These are phyloP conservation scores for Girardia tigrina DNA, from an alignment of 2,888 invertebrate species.

Conservation along the genomic window DNA sequence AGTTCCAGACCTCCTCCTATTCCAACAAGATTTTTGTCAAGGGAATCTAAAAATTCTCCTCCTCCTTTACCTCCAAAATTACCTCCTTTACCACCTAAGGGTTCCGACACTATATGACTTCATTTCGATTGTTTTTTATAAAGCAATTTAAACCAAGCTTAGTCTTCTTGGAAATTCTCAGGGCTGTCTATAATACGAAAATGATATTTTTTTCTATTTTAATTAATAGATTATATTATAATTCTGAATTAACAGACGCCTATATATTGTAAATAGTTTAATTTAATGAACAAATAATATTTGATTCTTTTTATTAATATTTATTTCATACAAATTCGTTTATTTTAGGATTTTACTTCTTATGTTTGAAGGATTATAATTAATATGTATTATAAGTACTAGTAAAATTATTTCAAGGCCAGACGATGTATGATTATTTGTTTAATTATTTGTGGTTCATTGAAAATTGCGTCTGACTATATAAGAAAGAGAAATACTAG, in stretches of 20 bases:
- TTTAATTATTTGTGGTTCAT: too few species aligned
- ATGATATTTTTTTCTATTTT: background rate
- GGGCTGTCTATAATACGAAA: background rate
- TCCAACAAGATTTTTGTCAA: background rate
- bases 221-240: background rate
- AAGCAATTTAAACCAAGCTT: background rate
- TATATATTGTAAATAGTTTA: background rate
- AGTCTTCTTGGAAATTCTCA: background rate
- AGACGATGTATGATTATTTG: too few species aligned
- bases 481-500: too few species aligned
- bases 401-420: too few species aligned
- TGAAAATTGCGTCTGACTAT: too few species aligned
- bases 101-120: slow-evolving; percentile 3
- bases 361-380: too few species aligned
- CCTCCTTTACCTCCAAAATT: slow-evolving; percentile 9
- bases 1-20: background rate
- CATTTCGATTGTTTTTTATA: background rate
- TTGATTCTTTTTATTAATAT: too few species aligned
- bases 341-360: too few species aligned
- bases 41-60: background rate
- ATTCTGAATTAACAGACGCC: background rate
- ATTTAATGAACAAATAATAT: too few species aligned
- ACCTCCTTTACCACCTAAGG: background rate
- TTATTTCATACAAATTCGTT: too few species aligned
- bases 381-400: too few species aligned